These are phyloP conservation scores for Diogma glabrata DNA, from an alignment of 2,888 invertebrate species.

Conservation along the genomic window DNA sequence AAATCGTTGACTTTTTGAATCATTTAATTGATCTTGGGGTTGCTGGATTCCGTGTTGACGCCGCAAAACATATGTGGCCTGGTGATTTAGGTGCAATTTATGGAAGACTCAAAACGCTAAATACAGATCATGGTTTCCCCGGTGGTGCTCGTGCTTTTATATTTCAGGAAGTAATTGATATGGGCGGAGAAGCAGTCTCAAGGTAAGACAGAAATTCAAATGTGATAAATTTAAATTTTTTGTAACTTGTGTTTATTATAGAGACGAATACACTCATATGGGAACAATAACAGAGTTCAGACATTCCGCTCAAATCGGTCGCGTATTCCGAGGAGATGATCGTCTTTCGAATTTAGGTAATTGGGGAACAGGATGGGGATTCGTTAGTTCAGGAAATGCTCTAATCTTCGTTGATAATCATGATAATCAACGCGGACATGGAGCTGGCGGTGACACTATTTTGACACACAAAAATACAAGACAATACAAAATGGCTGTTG, in stretches of 20 bases:
- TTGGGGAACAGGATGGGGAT: slow-evolving; percentile 37
- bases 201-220: slow-evolving; percentile 21
- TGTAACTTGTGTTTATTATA: no score
- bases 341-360: slow-evolving; percentile 39
- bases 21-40: slow-evolving; percentile 40
- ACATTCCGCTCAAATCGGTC: slow-evolving; percentile 43
- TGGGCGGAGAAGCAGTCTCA: slow-evolving; percentile 25
- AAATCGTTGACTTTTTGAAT: slow-evolving; percentile 40
- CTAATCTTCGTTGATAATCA: slow-evolving; percentile 73
- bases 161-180: slow-evolving; percentile 46
- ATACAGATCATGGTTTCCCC: slow-evolving; percentile 38
- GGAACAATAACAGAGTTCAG: slow-evolving; percentile 53
- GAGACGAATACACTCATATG: slow-evolving; percentile 39
- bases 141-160: slow-evolving; percentile 39
- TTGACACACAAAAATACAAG: slow-evolving; percentile 50
- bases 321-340: slow-evolving; percentile 45
- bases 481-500: slow-evolving; percentile 58
- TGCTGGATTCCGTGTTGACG: slow-evolving; percentile 44
- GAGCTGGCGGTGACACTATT: slow-evolving; percentile 40
- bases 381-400: slow-evolving; percentile 42
- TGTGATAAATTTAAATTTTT: no score
- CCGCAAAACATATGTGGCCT: slow-evolving; percentile 44
- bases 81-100: slow-evolving; percentile 43
- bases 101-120: slow-evolving; percentile 37
- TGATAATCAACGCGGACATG: slow-evolving; percentile 54